Evolutionary conservation across 2,797 vertebrate genomes (phyloP).

Genomic region (Champsocephalus gunnari): DNA sequence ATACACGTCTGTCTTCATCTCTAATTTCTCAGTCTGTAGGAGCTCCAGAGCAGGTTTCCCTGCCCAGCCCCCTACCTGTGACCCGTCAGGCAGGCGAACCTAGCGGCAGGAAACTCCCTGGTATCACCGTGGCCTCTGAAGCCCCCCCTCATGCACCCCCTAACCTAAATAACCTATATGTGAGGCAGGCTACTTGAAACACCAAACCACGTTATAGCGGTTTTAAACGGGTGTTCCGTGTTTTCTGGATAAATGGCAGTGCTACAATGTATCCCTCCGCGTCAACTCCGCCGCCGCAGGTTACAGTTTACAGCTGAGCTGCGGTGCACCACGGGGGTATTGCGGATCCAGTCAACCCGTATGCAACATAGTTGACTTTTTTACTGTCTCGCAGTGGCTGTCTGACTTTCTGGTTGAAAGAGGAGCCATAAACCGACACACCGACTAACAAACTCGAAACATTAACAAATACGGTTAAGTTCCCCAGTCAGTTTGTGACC

Average conservation of each 20-base stretch:
- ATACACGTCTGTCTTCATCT: not conserved
- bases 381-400: not conserved
- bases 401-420: slow-evolving; percentile 8
- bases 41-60: slow-evolving; percentile 35
- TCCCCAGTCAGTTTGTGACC: not conserved
- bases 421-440: not conserved
- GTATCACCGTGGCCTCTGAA: slow-evolving; percentile 75
- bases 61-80: slow-evolving; percentile 60
- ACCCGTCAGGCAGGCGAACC: slow-evolving; percentile 61
- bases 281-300: slow-evolving; percentile 57
- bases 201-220: too few species aligned
- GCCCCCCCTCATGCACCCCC: slow-evolving; percentile 13
- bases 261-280: slow-evolving; percentile 39
- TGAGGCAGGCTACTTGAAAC: not conserved
- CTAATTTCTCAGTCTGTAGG: not conserved
- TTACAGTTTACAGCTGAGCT: slow-evolving; percentile 56
- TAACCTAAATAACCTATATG: not conserved
- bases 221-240: not conserved
- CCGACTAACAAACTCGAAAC: slow-evolving; percentile 5
- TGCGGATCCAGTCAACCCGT: slow-evolving; percentile 56
- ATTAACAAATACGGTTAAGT: not conserved
- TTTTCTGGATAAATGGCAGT: not conserved
- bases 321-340: slow-evolving; percentile 52
- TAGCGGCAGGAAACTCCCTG: slow-evolving; percentile 81
- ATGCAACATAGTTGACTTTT: slow-evolving; percentile 58